Conservation (phyloP, 2,888 invertebrate species). For the Portevinia maculata region DNA sequence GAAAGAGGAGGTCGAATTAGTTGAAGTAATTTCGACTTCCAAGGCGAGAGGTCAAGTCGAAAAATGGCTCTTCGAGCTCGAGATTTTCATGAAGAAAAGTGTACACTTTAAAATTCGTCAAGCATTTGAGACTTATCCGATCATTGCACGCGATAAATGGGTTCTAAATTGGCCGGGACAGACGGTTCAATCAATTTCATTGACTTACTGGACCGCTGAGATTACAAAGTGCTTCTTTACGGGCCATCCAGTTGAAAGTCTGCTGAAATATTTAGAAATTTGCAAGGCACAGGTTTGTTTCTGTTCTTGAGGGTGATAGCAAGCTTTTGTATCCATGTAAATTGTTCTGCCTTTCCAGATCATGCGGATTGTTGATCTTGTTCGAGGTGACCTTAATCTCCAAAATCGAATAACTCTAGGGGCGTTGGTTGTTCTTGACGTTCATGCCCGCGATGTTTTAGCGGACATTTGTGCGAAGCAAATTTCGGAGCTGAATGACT, state of each 20-base stretch:
- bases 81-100: slow-evolving; percentile 94
- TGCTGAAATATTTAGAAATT: slow-evolving; percentile 87
- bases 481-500: slow-evolving; percentile 90
- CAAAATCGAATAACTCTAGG: slow-evolving; percentile 95
- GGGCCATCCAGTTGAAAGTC: slow-evolving; percentile 83
- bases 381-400: slow-evolving; percentile 92
- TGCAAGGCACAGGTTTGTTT: slow-evolving; percentile 86
- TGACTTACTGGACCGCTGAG: slow-evolving; percentile 95
- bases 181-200: slow-evolving; percentile 91
- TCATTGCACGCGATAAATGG: slow-evolving; percentile 88
- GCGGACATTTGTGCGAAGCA: slow-evolving; percentile 86
- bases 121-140: slow-evolving; percentile 89
- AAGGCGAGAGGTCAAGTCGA: slow-evolving; percentile 97
- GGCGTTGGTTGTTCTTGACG: slow-evolving; percentile 95
- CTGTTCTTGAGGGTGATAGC: not conserved
- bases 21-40: slow-evolving; percentile 91
- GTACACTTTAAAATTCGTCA: slow-evolving; percentile 88
- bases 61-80: slow-evolving; percentile 96
- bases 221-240: slow-evolving; percentile 90
- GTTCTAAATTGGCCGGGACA: slow-evolving; percentile 97
- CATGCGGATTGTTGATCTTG: slow-evolving; percentile 91
- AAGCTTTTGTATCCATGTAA: not conserved
- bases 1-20: slow-evolving; percentile 90
- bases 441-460: slow-evolving; percentile 95
- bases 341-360: slow-evolving; percentile 83